Percentiles rank a stretch among this genome's conserved stretches.
Evolutionary conservation across 2,888 invertebrate genomes (phyloP).

Genomic region (Euphydryas editha): DNA sequence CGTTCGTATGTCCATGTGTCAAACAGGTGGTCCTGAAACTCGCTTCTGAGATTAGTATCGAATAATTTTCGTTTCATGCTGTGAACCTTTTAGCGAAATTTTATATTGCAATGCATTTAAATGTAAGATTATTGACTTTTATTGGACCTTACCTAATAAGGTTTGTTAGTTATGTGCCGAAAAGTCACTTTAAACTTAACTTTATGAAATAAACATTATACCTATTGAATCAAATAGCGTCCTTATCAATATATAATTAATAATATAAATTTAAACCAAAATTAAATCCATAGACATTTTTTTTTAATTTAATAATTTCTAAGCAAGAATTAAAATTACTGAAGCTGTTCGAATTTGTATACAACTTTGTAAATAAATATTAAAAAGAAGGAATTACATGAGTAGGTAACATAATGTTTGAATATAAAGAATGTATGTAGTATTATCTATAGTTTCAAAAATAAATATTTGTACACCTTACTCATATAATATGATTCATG

Average conservation of each 20-base stretch:
- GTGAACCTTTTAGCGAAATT: slow-evolving; percentile 61
- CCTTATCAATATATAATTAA: not conserved
- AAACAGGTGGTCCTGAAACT: slow-evolving; percentile 69
- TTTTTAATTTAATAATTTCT: not conserved
- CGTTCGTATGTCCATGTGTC: slow-evolving; percentile 68
- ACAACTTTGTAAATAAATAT: no score
- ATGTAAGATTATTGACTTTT: slow-evolving; percentile 57
- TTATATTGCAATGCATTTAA: slow-evolving; percentile 69
- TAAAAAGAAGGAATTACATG: no score
- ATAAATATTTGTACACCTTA: slow-evolving; percentile 18
- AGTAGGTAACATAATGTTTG: not conserved
- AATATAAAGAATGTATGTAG: not conserved
- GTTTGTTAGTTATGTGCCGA: slow-evolving; percentile 26
- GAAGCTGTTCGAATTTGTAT: no score
- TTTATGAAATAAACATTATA: slow-evolving; percentile 22
- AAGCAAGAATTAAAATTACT: no score
- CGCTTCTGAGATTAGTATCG: slow-evolving; percentile 57
- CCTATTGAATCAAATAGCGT: slow-evolving; percentile 1
- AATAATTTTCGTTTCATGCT: slow-evolving; percentile 67
- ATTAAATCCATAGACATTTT: not conserved
- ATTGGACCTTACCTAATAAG: slow-evolving; percentile 31
- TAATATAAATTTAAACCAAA: slow-evolving; percentile 7
- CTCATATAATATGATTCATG: slow-evolving; percentile 24
- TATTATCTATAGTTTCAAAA: slow-evolving; percentile 8
- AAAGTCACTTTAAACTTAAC: slow-evolving; percentile 21